Conservation (phyloP, 2,113 vertebrate species). For the Illadopsis cleaveri region DNA sequence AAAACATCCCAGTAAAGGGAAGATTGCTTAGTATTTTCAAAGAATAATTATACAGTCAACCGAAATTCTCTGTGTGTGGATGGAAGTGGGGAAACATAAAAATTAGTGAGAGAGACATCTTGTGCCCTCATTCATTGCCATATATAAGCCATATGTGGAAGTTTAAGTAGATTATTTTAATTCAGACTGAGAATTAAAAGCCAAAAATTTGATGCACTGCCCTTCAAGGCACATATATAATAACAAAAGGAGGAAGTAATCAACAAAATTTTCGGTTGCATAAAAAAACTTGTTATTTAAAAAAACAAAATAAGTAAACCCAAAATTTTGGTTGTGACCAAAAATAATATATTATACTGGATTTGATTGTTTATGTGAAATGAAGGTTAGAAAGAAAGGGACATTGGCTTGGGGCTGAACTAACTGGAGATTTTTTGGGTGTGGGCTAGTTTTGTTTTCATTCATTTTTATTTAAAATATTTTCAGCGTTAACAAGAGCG, state of each 20-base stretch:
- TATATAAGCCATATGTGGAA: not conserved
- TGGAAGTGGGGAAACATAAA: not conserved
- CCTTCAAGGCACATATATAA: not conserved
- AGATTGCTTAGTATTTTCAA: not conserved
- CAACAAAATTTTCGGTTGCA: not conserved
- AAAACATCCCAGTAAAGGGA: not conserved
- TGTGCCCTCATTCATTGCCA: not conserved
- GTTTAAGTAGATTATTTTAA: not conserved
- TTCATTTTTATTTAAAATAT: not conserved
- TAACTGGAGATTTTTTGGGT: not conserved
- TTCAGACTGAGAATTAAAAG: not conserved
- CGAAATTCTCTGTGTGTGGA: not conserved
- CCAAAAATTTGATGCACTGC: not conserved
- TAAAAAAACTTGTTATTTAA: not conserved
- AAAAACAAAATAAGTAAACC: constrained; percentile 10
- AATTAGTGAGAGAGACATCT: not conserved
- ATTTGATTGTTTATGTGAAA: not conserved
- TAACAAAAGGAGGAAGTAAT: not conserved
- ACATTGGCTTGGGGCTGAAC: not conserved
- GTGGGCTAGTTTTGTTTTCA: not conserved
- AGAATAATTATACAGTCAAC: not conserved
- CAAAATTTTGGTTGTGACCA: not conserved
- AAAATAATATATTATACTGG: not conserved
- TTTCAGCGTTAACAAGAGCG: not conserved
- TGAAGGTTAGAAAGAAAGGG: not conserved